Base-by-base conservation (phyloP, 2,888 invertebrate genomes). In the Habrosyne pyritoides region DNA sequence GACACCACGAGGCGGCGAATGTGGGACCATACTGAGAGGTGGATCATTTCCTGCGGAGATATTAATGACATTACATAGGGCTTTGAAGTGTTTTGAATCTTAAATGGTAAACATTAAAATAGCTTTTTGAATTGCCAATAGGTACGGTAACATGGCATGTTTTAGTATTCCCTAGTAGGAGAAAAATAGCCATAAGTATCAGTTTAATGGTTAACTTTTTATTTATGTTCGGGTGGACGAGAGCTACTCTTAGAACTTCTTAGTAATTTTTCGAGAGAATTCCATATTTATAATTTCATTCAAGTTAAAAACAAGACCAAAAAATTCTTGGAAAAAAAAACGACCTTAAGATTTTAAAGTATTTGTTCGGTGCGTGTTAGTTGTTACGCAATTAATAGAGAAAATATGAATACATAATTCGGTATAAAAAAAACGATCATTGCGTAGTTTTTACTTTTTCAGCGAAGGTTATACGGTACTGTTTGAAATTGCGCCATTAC, bases 1-100 rank as follows among this genome's bases (percentile, higher is more conserved):
- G 99, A 99, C 0, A 98, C 97, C 18, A 99, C 94, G 50, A 99
- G 94, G 33, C 99, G 95, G 10, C 98, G 94, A 18, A 98, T 95
- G 82, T 99, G 99, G 47, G 97, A 94, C 76, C 98, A 91, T 42
- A 99, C 98, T 1, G 99, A 98, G 30, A 99, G 93, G 82, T 99
- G 99, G 66, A 99, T 99, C 99, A 99, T 99, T 95, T 97, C 96
- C 94, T 98, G 77, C 12, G 3, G n/a, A 33, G n/a, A 33, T 33
- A 12, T 33, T 33, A 3, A 24, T 5, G 24, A 24, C 3, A 24
- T 24, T 24, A 5, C 7, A 24, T 24, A 24, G n/a, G n/a, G n/a
- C n/a, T n/a, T n/a, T n/a, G n/a, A n/a, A n/a, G n/a, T n/a, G n/a
- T n/a, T n/a, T n/a, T n/a, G n/a, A n/a, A n/a, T n/a, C n/a, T n/a